Percentiles rank a stretch among this genome's conserved stretches.
Conservation (phyloP, 2,113 vertebrate species). For the Hassar affinis region DNA sequence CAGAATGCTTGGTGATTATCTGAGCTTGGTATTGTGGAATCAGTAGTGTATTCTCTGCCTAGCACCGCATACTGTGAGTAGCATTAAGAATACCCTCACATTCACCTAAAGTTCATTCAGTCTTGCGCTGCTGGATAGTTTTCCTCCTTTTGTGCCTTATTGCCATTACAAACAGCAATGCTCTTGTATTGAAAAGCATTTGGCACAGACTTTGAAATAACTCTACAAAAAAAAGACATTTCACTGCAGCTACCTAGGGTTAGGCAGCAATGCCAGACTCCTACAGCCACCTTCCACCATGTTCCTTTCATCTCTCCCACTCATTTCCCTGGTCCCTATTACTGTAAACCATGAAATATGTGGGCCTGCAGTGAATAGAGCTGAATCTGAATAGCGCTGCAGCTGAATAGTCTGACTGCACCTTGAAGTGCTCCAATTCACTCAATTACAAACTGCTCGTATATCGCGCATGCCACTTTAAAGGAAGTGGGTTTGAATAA, state of each 20-base stretch:
- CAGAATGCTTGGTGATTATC: neutral
- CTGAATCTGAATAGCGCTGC: neutral
- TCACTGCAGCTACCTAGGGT: slow-evolving; percentile 4
- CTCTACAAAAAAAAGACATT: neutral
- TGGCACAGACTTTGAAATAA: slow-evolving; percentile 5
- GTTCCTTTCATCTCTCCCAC: slow-evolving; percentile 20
- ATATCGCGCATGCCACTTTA: slow-evolving; percentile 19
- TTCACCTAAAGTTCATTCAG: slow-evolving; percentile 32
- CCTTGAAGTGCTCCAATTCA: slow-evolving; percentile 10
- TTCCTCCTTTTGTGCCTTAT: slow-evolving; percentile 23
- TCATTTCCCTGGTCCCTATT: slow-evolving; percentile 9
- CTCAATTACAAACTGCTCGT: slow-evolving; percentile 6
- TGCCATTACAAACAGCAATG: slow-evolving; percentile 41
- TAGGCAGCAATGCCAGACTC: slow-evolving; percentile 13
- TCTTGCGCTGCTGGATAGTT: slow-evolving; percentile 11
- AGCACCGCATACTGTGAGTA: slow-evolving; percentile 19
- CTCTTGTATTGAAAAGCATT: neutral
- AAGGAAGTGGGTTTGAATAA: slow-evolving; percentile 15
- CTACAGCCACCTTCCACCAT: neutral
- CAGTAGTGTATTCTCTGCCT: slow-evolving; percentile 2
- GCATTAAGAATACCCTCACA: slow-evolving; percentile 26
- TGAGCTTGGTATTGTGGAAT: neutral
- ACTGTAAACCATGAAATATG: slow-evolving; percentile 28
- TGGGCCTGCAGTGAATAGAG: neutral
- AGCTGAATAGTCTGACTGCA: slow-evolving; percentile 12